Evolutionary conservation across 2,888 invertebrate species (phyloP), one percentile per base, ranked within the genome.

Genomic region (Corbicula japonica): DNA sequence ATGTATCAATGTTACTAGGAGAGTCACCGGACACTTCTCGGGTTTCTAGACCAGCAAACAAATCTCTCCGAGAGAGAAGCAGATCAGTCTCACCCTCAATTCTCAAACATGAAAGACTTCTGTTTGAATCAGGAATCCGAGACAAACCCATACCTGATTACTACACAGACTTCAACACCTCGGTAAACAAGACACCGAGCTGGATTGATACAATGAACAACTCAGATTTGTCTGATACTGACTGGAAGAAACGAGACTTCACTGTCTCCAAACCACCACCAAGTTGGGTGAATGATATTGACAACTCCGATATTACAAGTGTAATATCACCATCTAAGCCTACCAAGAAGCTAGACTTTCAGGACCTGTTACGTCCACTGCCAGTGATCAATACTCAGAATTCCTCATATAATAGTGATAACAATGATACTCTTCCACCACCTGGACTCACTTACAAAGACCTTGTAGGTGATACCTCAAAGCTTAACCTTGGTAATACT

Each of bases 211-310:
- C 84, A 30, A 61, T 87, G 62, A 86, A 88, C 69, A 72, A 73
- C 4, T 86, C 89, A 0, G 86, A 82, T 68, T 79, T 84, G 8
- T 73, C 68, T 12, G 87, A 88, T 48, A 76, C 82, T 2, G 74
- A 86, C 8, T 88, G 87, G 85, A 81, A 82, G 26, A 86, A 78
- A 46, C 71, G 86, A 28, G 86, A 86, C 66, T 75, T 81, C n/a
- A 76, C 86, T 38, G 83, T 82, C 3, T 81, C 85, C 0, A 81
- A 86, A 26, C 84, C 85, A 4, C 80, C 87, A 28, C 89, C 89
- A 1, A 88, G 89, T 74, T 89, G 89, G 89, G 83, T 89, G n/a
- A 74, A 88, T 58, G 87, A 83, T 26, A 78, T 87, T 41, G 86
- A 85, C 18, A 82, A 80, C 34, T 88, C 87, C 4, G 89, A 89